Base-by-base conservation (phyloP, 2,113 vertebrate species). In the Ictidomys tridecemlineatus region DNA sequence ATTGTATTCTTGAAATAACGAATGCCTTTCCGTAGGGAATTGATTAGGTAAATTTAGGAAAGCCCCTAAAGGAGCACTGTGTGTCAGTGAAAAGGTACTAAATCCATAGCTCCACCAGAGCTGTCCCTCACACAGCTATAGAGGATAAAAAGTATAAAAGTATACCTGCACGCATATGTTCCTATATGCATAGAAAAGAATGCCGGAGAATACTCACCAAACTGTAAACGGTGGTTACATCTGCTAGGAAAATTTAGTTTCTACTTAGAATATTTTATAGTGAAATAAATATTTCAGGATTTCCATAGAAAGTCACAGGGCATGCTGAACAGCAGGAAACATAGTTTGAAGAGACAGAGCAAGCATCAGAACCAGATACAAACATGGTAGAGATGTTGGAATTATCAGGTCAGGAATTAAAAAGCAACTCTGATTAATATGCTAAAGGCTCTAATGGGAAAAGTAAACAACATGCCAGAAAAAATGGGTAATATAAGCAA, bases 1-100 rank as follows among this genome's bases (percentile, higher is more conserved):
- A 63, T 39, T 83, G 26, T 39, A 80, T 51, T 83, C 78, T 79
- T 94, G 56, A 94, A 94, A 56, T 96, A 88, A 90, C 3, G 34
- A 74, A 39, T 69, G 73, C 26, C 42, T 93, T 97, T 58, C 8
- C 83, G 48, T 82, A 85, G 37, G 24, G 24, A 32, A 51, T 53
- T 78, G 73, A 58, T 51, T 85, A 92, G 53, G 24, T 80, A 51
- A 51, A 26, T 74, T 84, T 58, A 76, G 26, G 28, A 22, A 72
- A 90, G 79, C 26, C 28, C 69, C 72, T 78, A 51, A 88, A 72
- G 69, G 42, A 51, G 13, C 30, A 0, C 76, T 56, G 42, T 13
- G 5, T 34, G 10, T 26, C 16, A n/a, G 24, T 82, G 30, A 70
- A 37, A 97, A 83, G 56, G 70, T 51, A 10, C 82, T 51, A 28